A percentile compares a stretch with the other conserved stretches of the same genome.
These are phyloP conservation scores for Digitonthophagus gazella DNA, from an alignment of 2,888 invertebrate genomes.

Conservation along the genomic window DNA sequence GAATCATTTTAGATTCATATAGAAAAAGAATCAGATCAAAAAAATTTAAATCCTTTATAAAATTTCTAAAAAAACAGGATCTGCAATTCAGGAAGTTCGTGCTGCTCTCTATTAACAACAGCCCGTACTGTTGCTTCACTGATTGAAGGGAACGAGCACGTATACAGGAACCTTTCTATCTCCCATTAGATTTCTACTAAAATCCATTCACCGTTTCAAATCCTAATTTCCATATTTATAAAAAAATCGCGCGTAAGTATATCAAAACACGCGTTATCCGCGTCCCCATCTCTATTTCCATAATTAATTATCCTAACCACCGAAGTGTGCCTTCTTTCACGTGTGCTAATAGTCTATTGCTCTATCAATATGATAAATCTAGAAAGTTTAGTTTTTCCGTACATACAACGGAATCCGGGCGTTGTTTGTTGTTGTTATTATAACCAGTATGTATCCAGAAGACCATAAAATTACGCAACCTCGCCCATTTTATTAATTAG, in stretches of 20 bases:
- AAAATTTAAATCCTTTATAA: no score
- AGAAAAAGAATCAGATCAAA: no score
- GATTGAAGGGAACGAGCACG: background rate
- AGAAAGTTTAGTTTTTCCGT: slow-evolving; percentile 22
- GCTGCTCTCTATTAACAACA: background rate
- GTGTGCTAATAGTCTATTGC: background rate
- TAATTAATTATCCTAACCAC: background rate
- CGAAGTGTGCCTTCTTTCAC: background rate
- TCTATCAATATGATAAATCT: slow-evolving; percentile 20
- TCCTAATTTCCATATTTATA: background rate
- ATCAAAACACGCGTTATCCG: background rate
- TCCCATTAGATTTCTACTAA: background rate
- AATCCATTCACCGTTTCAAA: background rate
- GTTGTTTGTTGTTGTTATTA: slow-evolving; percentile 27
- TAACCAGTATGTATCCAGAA: slow-evolving; percentile 31
- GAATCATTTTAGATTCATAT: no score
- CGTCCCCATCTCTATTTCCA: background rate
- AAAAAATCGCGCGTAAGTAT: background rate
- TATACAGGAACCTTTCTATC: background rate
- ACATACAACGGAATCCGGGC: slow-evolving; percentile 25
- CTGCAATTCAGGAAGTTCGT: background rate
- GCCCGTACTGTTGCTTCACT: background rate
- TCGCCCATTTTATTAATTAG: slow-evolving; percentile 36
- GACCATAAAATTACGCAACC: slow-evolving; percentile 42
- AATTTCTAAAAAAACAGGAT: no score